phyloP scores from a whole-genome alignment of 1,140 invertebrate genomes.

The Aphidius ervi region DNA sequence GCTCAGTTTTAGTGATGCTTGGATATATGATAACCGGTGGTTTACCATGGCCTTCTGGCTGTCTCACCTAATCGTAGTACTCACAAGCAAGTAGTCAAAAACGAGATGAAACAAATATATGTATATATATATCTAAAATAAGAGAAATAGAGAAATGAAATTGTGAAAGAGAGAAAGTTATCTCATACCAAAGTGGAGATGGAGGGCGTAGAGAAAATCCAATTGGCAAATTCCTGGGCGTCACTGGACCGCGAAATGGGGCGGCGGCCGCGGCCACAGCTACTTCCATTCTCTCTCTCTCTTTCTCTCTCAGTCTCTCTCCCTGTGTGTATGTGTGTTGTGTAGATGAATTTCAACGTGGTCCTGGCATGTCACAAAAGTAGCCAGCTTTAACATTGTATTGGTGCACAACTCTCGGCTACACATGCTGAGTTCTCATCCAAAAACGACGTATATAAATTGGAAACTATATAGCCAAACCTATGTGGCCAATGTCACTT shows the following conservation, averaged over 20 bases:
- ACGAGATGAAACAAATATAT: too few relatives aligned
- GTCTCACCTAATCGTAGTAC: too few relatives aligned
- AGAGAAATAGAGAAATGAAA: conserved; percentile 7
- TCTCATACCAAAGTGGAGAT: conserved; percentile 3
- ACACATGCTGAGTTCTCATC: too few relatives aligned
- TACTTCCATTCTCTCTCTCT: conserved; percentile 21
- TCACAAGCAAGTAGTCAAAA: too few relatives aligned
- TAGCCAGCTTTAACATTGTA: conserved; percentile 17
- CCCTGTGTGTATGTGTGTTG: neutral
- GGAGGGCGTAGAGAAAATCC: conserved; percentile 45
- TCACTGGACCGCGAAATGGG: conserved; percentile 51
- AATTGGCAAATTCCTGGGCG: conserved; percentile 51
- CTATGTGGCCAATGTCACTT: too few relatives aligned
- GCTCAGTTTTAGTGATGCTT: too few relatives aligned
- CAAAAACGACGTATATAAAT: too few relatives aligned
- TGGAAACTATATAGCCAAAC: too few relatives aligned
- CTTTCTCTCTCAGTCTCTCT: neutral
- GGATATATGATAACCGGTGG: too few relatives aligned
- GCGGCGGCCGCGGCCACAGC: conserved; percentile 42
- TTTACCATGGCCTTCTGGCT: too few relatives aligned
- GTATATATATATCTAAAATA: neutral
- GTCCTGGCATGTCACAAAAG: neutral
- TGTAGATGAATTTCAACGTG: conserved; percentile 13
- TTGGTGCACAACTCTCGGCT: conserved; percentile 22
- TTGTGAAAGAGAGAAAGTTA: conserved; percentile 14